Base-by-base conservation (phyloP, 2,888 invertebrate species). In the Drosophila ustulata region DNA sequence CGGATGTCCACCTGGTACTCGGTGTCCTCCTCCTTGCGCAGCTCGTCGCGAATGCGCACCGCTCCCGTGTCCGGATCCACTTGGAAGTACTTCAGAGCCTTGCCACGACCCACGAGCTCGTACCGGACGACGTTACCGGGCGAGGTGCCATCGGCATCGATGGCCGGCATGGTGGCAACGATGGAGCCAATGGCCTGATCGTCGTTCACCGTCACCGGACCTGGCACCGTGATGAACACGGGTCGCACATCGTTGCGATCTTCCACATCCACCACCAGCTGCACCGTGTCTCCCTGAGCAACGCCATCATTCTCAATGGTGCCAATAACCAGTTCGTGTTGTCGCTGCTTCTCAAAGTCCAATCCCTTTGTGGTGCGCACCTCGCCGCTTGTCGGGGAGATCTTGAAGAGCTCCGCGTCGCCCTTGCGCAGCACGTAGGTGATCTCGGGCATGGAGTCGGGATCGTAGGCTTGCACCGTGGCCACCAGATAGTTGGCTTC, bases 161-260 rank as follows among this genome's bases (percentile, higher is more conserved):
- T 94, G 0, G 98, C 98, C 0, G 94, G 93, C 47, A 98, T 95
- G 11, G 95, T 96, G 23, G 96, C 95, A 0, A 98, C 96, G 1
- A 95, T 93, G 1, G 96, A 95, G 23, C 98, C 97, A 66, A 97
- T 96, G 0, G 96, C 94, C 0, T 96, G 95, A 37, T 97, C 96
- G 87, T 97, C 97, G 82, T 97, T 96, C 9, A 98, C 93, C 0
- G 96, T 96, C 1, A 97, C 95, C 0, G 97, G 97, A 56, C 96
- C 95, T 0, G 97, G 96, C 0, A 96, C 95, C 0, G 96, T 95
- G 0, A 96, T 96, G 91, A 98, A 98, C 55, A 97, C 95, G 5
- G 98, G 98, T 0, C 97, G 95, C 79, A 97, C 96, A 92, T 98
- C 97, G 91, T 98, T 98, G 75, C 96, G 95, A 91, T 98, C 98